A percentile compares a stretch with the other conserved stretches of the same genome.
Conservation (phyloP, 1,140 invertebrate genomes). For the Tetramorium simillimum region DNA sequence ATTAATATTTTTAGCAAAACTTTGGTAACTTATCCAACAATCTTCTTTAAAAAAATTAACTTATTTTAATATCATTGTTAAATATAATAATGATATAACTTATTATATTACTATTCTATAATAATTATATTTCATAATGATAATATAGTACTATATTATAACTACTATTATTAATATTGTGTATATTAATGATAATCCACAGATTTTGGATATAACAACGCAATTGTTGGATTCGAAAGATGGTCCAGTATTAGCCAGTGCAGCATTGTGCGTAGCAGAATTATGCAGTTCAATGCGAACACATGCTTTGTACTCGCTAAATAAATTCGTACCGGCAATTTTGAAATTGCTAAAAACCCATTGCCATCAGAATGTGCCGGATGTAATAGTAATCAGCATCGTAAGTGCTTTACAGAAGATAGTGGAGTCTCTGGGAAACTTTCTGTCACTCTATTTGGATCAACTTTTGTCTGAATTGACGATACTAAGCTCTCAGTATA, state of each 20-base stretch:
- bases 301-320: constrained; percentile 90
- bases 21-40: background rate
- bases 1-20: background rate
- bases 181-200: background rate
- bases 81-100: background rate
- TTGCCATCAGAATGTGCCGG: constrained; percentile 81
- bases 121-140: too few species aligned
- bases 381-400: constrained; percentile 86
- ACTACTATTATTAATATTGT: background rate
- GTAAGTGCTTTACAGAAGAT: constrained; percentile 93
- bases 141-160: too few species aligned
- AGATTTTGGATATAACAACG: constrained; percentile 88
- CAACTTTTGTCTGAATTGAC: constrained; percentile 90
- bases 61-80: background rate
- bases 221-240: constrained; percentile 86
- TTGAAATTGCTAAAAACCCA: constrained; percentile 87
- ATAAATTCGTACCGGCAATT: constrained; percentile 92
- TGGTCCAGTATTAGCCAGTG: constrained; percentile 89
- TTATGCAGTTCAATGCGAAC: constrained; percentile 90
- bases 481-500: constrained; percentile 84
- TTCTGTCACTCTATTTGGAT: constrained; percentile 93
- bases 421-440: constrained; percentile 91
- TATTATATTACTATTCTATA: too few species aligned
- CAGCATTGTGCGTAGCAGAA: constrained; percentile 93
- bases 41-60: background rate